Percentiles rank a stretch among this genome's conserved stretches.
phyloP scores from a whole-genome alignment of 2,797 vertebrate species.

The Acipenser ruthenus region DNA sequence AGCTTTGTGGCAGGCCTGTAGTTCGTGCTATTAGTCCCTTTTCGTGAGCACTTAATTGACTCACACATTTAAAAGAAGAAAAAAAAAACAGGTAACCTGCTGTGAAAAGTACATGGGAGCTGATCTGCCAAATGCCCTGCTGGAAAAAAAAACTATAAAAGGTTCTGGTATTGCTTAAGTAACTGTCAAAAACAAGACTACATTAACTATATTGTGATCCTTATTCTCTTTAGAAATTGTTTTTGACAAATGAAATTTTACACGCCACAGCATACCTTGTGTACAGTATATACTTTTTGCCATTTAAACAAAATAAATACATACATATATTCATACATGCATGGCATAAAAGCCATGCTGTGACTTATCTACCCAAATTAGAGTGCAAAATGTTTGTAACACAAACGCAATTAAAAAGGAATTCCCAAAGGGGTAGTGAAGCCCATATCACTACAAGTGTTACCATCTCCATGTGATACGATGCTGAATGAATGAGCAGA shows the following conservation, averaged over 20 bases:
- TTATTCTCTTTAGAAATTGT: conserved; percentile 42
- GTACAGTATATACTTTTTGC: conserved; percentile 28
- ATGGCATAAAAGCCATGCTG: background rate
- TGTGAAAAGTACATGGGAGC: conserved; percentile 31
- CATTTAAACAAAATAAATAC: conserved; percentile 26
- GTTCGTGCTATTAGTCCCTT: conserved; percentile 18
- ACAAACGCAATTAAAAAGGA: too few relatives aligned
- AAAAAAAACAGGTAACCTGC: conserved; percentile 33
- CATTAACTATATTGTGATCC: conserved; percentile 37
- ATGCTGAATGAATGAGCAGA: too few relatives aligned
- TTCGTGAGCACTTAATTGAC: conserved; percentile 29
- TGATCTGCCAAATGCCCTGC: conserved; percentile 36
- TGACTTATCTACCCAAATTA: background rate
- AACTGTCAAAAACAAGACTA: conserved; percentile 46
- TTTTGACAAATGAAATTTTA: conserved; percentile 47
- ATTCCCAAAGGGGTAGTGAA: too few relatives aligned
- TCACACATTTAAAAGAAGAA: conserved; percentile 32
- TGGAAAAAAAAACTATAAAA: conserved; percentile 31
- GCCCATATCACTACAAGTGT: too few relatives aligned
- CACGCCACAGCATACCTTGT: conserved; percentile 38
- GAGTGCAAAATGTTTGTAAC: too few relatives aligned
- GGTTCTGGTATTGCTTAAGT: conserved; percentile 39
- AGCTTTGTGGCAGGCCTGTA: too few relatives aligned
- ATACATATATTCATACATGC: too few relatives aligned
- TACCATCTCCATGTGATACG: too few relatives aligned